These are phyloP conservation scores for Montipora foliosa DNA, from an alignment of 64 coral and sea anemone genomes.

Conservation along the genomic window DNA sequence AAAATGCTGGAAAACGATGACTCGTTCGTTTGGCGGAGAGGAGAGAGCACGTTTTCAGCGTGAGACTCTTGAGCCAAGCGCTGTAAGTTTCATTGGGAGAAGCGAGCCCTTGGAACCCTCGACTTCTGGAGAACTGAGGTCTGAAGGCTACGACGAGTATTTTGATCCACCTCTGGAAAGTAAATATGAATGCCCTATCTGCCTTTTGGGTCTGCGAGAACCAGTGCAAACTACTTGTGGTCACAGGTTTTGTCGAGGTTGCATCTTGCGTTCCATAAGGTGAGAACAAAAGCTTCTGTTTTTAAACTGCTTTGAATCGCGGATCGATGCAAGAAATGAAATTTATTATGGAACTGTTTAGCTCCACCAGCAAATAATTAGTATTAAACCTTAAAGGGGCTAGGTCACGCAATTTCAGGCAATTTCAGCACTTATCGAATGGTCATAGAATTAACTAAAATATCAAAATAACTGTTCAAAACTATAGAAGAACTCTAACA, in stretches of 20 bases:
- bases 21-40: neutral
- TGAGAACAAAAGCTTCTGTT: neutral
- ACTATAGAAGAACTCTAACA: too few relatives aligned
- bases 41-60: neutral
- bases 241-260: slow-evolving; percentile 59
- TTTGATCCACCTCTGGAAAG: slow-evolving; percentile 69
- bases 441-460: too few relatives aligned
- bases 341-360: too few relatives aligned
- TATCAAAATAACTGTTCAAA: too few relatives aligned
- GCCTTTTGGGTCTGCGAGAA: slow-evolving; percentile 56
- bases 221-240: slow-evolving; percentile 59
- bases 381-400: too few relatives aligned
- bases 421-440: too few relatives aligned
- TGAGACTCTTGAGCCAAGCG: neutral
- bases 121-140: neutral
- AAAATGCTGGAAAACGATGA: neutral
- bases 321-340: too few relatives aligned
- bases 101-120: neutral
- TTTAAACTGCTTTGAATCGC: too few relatives aligned
- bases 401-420: too few relatives aligned
- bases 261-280: slow-evolving; percentile 52
- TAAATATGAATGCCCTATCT: slow-evolving; percentile 74
- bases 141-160: slow-evolving; percentile 47
- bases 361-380: too few relatives aligned
- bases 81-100: neutral